Base-by-base conservation (phyloP, 2,113 vertebrate species). In the Sebastes schlegelii region DNA sequence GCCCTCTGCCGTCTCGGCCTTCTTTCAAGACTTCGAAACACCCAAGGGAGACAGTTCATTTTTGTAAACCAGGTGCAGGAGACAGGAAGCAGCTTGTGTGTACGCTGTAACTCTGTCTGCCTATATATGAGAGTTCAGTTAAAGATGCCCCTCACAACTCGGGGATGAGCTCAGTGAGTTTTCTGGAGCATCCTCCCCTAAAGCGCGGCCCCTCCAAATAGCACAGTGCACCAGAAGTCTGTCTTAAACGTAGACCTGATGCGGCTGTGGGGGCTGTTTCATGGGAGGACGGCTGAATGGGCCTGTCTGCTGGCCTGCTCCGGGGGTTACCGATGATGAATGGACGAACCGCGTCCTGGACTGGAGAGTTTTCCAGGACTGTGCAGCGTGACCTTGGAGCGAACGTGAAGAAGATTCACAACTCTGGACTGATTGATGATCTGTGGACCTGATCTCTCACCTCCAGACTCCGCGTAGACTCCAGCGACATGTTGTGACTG, bases 301-400 rank as follows among this genome's bases (percentile, higher is more conserved):
- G 63, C 40, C 75, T 87, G 88, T 87, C 85, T 75, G 57, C 77
- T 8, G 74, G 46, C 23, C 70, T 13, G 83, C 69, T 71, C 45
- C 61, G 57, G 81, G 34, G 79, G 85, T 86, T 86, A 72, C 19
- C 1, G 26, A 87, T 91, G 92, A 92, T 92, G 70, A 88, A 92
- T 92, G 86, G 69, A 82, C 42, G 2, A 83, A 84, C 52, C 74
- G 71, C 80, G 81, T 86, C 48, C 63, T 40, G 46, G 45, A 74
- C 60, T 86, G 17, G 34, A 77, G 80, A 78, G 49, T 82, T 80
- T 72, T 81, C 72, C 78, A 74, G 65, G 48, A 79, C 45, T 72
- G 70, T 76, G 17, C 81, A 69, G 63, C 2, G 19, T 79, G 87
- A 90, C 91, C 90, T 92, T 91, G 91, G 43, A 62, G 63, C 0